These are phyloP conservation scores for Cryptoblepharus egeriae DNA, from an alignment of 2,797 vertebrate genomes.

Conservation along the genomic window DNA sequence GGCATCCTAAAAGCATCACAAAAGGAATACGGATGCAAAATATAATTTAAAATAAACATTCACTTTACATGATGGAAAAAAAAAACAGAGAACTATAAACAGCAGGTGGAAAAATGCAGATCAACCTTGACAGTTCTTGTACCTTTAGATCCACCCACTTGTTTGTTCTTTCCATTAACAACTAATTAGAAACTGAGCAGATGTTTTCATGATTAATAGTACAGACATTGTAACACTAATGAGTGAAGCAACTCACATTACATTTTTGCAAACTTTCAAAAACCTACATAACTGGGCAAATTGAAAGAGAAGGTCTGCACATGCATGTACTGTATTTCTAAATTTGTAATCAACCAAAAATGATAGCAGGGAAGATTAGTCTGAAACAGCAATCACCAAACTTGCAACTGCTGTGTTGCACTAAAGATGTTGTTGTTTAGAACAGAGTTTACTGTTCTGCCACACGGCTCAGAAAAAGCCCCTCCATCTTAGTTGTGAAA, in stretches of 20 bases:
- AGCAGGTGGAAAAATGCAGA: not conserved
- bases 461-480: too few relatives aligned
- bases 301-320: not conserved
- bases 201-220: conserved; percentile 15
- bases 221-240: conserved; percentile 3
- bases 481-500: too few relatives aligned
- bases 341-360: too few relatives aligned
- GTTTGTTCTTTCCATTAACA: conserved; percentile 16
- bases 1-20: not conserved
- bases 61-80: not conserved
- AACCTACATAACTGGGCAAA: not conserved
- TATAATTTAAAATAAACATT: not conserved
- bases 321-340: not conserved
- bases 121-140: not conserved
- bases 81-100: not conserved
- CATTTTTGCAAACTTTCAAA: conserved; percentile 13
- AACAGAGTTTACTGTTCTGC: too few relatives aligned
- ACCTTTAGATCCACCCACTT: not conserved
- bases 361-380: too few relatives aligned
- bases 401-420: too few relatives aligned
- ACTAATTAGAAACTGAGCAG: conserved; percentile 23
- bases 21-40: not conserved
- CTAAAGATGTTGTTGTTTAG: too few relatives aligned
- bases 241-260: conserved; percentile 21
- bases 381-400: too few relatives aligned